phyloP scores from a whole-genome alignment of 2,113 vertebrate species.

The Calidris pygmaea region DNA sequence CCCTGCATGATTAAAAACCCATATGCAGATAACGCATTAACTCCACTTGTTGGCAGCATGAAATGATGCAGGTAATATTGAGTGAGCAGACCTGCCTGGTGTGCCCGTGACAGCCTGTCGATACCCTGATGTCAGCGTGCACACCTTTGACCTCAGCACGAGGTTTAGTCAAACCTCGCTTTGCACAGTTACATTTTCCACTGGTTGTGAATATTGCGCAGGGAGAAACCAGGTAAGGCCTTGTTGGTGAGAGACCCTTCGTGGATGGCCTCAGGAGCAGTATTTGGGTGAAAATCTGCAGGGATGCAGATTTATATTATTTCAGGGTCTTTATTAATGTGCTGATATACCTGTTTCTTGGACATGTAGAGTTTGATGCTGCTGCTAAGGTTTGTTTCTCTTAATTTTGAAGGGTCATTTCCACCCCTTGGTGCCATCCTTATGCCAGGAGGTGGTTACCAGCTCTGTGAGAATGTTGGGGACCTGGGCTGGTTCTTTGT shows the following conservation, averaged over 20 bases:
- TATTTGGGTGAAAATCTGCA: background rate
- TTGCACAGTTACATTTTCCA: accelerated
- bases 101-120: background rate
- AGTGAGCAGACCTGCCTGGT: background rate
- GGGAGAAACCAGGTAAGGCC: background rate
- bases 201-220: background rate
- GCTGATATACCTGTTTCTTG: background rate
- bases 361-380: accelerated
- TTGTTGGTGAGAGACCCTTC: background rate
- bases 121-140: background rate
- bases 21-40: background rate
- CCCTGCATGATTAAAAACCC: conserved; percentile 3
- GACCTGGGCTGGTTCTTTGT: background rate
- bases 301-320: background rate
- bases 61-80: background rate
- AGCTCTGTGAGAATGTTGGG: background rate
- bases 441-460: background rate
- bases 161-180: background rate
- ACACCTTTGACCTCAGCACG: background rate
- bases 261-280: background rate
- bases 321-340: background rate
- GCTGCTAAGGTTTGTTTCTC: background rate
- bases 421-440: background rate
- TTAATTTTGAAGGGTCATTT: accelerated
- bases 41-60: background rate